Conservation (phyloP, 1,140 invertebrate genomes). For the Drosophila nasuta region DNA sequence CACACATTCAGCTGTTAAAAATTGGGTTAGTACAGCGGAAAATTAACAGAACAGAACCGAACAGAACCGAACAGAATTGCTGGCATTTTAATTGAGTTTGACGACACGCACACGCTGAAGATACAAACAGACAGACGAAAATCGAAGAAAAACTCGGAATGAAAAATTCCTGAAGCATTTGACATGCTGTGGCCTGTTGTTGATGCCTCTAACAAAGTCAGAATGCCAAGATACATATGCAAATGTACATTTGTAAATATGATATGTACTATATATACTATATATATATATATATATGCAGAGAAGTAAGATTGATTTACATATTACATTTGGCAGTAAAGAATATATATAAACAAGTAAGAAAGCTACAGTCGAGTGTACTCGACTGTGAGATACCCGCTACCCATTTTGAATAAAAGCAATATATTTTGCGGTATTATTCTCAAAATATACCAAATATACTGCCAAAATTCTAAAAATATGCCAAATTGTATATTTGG, state of each 20-base stretch:
- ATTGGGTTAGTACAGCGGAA: conserved; percentile 60
- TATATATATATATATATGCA: conserved; percentile 12
- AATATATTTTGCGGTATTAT: too few species aligned
- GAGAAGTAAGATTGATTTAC: background rate
- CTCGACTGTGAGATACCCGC: too few species aligned
- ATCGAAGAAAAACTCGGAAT: conserved; percentile 17
- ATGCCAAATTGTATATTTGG: too few species aligned
- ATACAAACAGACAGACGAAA: conserved; percentile 3
- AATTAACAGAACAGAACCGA: conserved; percentile 14
- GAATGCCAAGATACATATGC: background rate
- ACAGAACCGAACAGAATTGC: conserved; percentile 11
- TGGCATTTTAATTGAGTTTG: conserved; percentile 61
- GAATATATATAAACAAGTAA: background rate
- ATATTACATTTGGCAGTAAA: conserved; percentile 10
- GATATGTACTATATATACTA: background rate
- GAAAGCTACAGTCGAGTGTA: too few species aligned
- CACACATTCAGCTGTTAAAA: conserved; percentile 36
- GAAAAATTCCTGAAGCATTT: conserved; percentile 40
- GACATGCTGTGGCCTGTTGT: conserved; percentile 18
- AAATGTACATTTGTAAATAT: background rate
- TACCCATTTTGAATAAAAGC: too few species aligned
- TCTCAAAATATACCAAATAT: too few species aligned
- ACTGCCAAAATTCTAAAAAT: too few species aligned
- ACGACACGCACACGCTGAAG: conserved; percentile 40
- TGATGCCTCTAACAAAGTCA: conserved; percentile 13